Percentiles rank a stretch among this genome's conserved stretches.
Evolutionary conservation across 2,797 vertebrate genomes (phyloP).

Genomic region (Eleutherodactylus coqui): DNA sequence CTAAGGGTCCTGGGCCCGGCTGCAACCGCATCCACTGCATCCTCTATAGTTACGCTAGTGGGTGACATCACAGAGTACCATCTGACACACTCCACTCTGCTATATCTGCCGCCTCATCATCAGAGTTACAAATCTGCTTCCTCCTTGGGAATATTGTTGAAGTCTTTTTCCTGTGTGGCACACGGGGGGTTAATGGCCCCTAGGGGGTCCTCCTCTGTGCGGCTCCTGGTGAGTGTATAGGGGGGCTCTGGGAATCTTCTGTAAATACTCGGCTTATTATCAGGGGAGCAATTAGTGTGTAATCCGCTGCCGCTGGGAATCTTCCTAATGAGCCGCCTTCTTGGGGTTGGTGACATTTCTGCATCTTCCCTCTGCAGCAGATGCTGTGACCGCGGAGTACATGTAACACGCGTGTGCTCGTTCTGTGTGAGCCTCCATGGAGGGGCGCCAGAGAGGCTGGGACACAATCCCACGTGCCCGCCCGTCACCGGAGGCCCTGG

Average conservation of each 20-base stretch:
- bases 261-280: conserved; percentile 50
- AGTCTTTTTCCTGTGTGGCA: neutral
- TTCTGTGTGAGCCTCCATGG: neutral
- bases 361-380: neutral
- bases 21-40: too few relatives aligned
- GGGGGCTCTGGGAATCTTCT: conserved; percentile 9
- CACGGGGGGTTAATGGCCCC: neutral
- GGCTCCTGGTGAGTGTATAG: neutral
- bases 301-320: neutral
- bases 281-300: conserved; percentile 57
- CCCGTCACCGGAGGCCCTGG: too few relatives aligned
- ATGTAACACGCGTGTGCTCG: neutral
- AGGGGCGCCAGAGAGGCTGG: too few relatives aligned
- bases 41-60: too few relatives aligned
- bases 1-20: too few relatives aligned
- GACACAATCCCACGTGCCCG: too few relatives aligned
- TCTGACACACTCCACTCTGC: neutral
- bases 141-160: too few relatives aligned
- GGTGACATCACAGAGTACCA: neutral
- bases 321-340: conserved; percentile 36
- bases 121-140: too few relatives aligned
- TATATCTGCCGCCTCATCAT: neutral
- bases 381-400: neutral
- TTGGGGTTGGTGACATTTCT: conserved; percentile 36
- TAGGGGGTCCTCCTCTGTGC: neutral